Conservation (phyloP, 2,888 invertebrate genomes). For the Coelopa pilipes region DNA sequence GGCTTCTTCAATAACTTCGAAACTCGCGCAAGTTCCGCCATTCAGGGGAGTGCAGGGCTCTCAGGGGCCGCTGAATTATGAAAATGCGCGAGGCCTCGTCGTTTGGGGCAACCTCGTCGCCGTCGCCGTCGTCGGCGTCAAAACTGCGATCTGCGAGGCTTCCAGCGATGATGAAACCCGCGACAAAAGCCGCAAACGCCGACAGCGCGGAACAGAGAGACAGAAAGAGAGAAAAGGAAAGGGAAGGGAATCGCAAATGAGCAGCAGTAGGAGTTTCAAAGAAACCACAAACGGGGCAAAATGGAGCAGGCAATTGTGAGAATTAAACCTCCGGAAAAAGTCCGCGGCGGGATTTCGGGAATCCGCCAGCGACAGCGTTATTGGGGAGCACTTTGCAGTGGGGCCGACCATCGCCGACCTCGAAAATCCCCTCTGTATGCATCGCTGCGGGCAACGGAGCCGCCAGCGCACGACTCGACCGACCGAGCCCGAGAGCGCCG, state of each 20-base stretch:
- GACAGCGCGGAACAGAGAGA: neutral
- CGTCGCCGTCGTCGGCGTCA: neutral
- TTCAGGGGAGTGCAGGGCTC: slow-evolving; percentile 8
- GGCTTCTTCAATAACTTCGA: slow-evolving; percentile 20
- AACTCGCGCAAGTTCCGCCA: slow-evolving; percentile 20
- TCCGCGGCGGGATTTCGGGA: too few relatives aligned
- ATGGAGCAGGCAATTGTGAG: too few relatives aligned
- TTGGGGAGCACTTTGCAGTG: too few relatives aligned
- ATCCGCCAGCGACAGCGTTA: too few relatives aligned
- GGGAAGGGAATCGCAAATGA: neutral
- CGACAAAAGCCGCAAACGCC: slow-evolving; percentile 17
- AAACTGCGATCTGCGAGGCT: slow-evolving; percentile 12
- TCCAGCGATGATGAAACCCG: neutral
- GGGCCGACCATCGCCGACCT: too few relatives aligned
- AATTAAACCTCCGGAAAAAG: too few relatives aligned
- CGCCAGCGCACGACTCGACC: too few relatives aligned
- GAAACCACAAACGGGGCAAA: neutral
- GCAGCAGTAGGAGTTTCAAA: neutral
- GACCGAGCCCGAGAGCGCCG: too few relatives aligned
- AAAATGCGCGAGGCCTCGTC: neutral
- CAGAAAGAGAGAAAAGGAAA: too few relatives aligned
- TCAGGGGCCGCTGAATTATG: slow-evolving; percentile 25
- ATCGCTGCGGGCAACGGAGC: too few relatives aligned
- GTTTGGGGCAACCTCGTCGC: neutral
- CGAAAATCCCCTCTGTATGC: too few relatives aligned